phyloP scores from a whole-genome alignment of 2,888 invertebrate species.

The Phania funesta region DNA sequence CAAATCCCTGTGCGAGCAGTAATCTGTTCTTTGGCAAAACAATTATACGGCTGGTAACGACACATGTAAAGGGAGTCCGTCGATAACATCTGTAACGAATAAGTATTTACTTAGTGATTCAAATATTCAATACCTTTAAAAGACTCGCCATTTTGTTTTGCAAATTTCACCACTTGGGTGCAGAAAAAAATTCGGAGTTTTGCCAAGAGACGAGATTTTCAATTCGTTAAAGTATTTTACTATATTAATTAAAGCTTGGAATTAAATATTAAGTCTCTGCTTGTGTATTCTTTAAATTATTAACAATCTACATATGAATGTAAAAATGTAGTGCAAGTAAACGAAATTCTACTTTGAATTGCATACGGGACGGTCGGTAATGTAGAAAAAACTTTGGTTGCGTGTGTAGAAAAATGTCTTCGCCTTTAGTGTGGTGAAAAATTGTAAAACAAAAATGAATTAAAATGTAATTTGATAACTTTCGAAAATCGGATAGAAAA shows the following conservation, averaged over 20 bases:
- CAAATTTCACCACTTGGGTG: conserved; percentile 69
- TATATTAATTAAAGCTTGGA: conserved; percentile 43
- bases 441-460: conserved; percentile 54
- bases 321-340: conserved; percentile 54
- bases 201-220: conserved; percentile 47
- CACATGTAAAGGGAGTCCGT: too few species aligned
- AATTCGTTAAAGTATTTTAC: conserved; percentile 53
- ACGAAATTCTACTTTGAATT: conserved; percentile 47
- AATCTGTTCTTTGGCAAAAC: too few species aligned
- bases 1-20: too few species aligned
- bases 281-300: background rate
- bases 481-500: background rate
- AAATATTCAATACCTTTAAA: conserved; percentile 49
- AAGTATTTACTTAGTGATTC: background rate
- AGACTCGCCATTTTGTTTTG: conserved; percentile 70
- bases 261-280: conserved; percentile 8
- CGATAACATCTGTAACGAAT: conserved; percentile 31
- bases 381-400: conserved; percentile 50
- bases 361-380: conserved; percentile 59
- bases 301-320: conserved; percentile 6
- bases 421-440: conserved; percentile 72
- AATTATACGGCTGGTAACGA: too few species aligned
- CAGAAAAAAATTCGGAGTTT: conserved; percentile 68
- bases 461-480: conserved; percentile 18
- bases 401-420: conserved; percentile 69